phyloP scores from a whole-genome alignment of 2,888 invertebrate genomes.

The Andrena flavipes region DNA sequence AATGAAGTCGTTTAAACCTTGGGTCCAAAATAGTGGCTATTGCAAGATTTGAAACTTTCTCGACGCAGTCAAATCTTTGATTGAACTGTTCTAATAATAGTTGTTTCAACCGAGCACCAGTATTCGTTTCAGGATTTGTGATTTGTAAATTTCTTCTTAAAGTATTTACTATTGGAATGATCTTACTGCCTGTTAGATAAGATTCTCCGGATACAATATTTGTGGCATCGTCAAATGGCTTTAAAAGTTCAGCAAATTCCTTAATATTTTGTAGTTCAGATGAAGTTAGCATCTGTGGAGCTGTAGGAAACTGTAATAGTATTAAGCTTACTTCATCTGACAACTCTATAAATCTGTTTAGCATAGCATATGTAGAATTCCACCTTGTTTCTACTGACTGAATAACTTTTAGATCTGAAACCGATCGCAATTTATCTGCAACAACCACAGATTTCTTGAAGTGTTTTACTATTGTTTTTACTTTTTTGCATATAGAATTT shows the following conservation, averaged over 20 bases:
- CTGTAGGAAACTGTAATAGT: slow-evolving; percentile 3
- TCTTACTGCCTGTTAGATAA: not conserved
- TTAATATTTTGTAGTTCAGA: slow-evolving; percentile 4
- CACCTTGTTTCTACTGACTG: slow-evolving; percentile 25
- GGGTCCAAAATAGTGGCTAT: too few relatives aligned
- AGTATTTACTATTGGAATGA: not conserved
- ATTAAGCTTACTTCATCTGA: slow-evolving; percentile 12
- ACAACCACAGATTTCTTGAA: slow-evolving; percentile 34
- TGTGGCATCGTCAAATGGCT: not conserved
- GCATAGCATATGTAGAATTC: slow-evolving; percentile 33
- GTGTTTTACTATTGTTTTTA: slow-evolving; percentile 14
- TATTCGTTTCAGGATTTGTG: too few relatives aligned
- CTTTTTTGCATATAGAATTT: not conserved
- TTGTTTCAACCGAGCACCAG: too few relatives aligned
- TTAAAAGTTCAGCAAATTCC: not conserved
- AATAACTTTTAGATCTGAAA: slow-evolving; percentile 12
- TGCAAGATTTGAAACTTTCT: too few relatives aligned
- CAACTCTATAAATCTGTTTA: slow-evolving; percentile 13
- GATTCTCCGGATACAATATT: not conserved
- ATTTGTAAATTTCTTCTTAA: not conserved
- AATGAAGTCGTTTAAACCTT: too few relatives aligned
- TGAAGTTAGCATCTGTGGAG: slow-evolving; percentile 20
- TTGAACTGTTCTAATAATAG: too few relatives aligned
- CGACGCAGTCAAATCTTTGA: too few relatives aligned
- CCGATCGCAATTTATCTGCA: slow-evolving; percentile 10